These are phyloP conservation scores for Neoitamus cyanurus DNA, from an alignment of 2,888 invertebrate genomes.

Conservation along the genomic window DNA sequence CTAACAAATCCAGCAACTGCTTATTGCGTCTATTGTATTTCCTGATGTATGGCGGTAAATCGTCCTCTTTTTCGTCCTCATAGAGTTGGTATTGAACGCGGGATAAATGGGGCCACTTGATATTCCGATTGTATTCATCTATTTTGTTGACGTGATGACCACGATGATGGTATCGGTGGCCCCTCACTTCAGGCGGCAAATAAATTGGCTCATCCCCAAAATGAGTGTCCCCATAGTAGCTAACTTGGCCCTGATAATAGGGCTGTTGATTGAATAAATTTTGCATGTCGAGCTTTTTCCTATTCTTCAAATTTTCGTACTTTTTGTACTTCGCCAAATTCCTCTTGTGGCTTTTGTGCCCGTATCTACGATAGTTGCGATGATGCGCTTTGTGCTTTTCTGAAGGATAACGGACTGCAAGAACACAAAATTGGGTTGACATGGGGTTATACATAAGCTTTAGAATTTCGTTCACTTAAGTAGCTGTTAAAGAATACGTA, in stretches of 20 bases:
- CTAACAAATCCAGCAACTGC: slow-evolving; percentile 63
- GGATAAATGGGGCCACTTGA: slow-evolving; percentile 65
- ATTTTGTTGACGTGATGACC: slow-evolving; percentile 55
- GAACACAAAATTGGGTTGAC: background rate
- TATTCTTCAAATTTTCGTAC: slow-evolving; percentile 41
- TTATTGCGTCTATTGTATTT: slow-evolving; percentile 65
- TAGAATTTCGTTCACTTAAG: background rate
- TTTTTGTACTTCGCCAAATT: slow-evolving; percentile 56
- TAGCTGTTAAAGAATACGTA: background rate
- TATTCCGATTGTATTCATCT: slow-evolving; percentile 62
- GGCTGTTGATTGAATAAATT: slow-evolving; percentile 52
- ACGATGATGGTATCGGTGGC: slow-evolving; percentile 47
- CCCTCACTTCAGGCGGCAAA: slow-evolving; percentile 46
- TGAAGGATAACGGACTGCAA: slow-evolving; percentile 56
- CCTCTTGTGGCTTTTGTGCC: slow-evolving; percentile 64
- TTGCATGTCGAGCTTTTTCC: background rate
- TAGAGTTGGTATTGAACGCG: slow-evolving; percentile 62
- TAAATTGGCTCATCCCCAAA: slow-evolving; percentile 52
- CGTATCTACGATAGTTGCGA: slow-evolving; percentile 60
- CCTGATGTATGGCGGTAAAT: slow-evolving; percentile 64
- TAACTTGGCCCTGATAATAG: slow-evolving; percentile 63
- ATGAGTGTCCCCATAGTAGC: slow-evolving; percentile 60
- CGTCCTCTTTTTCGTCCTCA: slow-evolving; percentile 59
- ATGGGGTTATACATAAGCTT: background rate
- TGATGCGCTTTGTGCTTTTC: slow-evolving; percentile 60